These are phyloP conservation scores for Tanytarsus gracilentus DNA, from an alignment of 2,888 invertebrate genomes.

Conservation along the genomic window DNA sequence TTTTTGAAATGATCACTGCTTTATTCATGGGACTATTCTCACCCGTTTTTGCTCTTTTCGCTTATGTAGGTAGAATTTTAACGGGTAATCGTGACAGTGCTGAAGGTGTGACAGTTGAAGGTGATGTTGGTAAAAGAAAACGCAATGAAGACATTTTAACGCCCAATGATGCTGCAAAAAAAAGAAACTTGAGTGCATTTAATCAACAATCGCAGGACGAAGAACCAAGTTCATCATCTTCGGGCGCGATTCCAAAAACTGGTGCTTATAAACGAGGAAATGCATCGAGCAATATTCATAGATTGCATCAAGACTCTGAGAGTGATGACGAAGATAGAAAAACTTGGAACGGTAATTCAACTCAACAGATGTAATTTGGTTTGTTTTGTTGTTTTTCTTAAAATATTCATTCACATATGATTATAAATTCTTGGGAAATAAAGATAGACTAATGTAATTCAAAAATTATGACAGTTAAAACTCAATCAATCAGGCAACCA, in stretches of 20 bases:
- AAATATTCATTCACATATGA: too few relatives aligned
- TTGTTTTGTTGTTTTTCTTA: background rate
- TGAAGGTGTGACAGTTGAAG: background rate
- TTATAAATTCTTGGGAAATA: too few relatives aligned
- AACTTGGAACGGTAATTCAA: constrained; percentile 25
- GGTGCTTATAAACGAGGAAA: constrained; percentile 8
- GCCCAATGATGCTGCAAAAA: constrained; percentile 24
- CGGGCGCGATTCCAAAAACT: constrained; percentile 18
- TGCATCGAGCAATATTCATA: constrained; percentile 10
- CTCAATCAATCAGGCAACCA: too few relatives aligned
- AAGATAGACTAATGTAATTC: too few relatives aligned
- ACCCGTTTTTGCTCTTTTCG: constrained; percentile 4
- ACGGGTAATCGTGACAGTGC: background rate
- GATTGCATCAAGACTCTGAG: constrained; percentile 19
- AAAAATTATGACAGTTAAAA: too few relatives aligned
- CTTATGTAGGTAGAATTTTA: constrained; percentile 7
- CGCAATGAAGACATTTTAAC: constrained; percentile 17
- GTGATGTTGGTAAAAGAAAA: constrained; percentile 16
- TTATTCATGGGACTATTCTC: background rate
- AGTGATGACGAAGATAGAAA: constrained; percentile 21
- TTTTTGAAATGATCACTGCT: constrained; percentile 5
- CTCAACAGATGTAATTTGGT: constrained; percentile 26
- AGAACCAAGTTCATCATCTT: background rate
- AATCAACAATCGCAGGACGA: background rate
- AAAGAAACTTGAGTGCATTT: constrained; percentile 10